These are phyloP conservation scores for Glaucopsyche alexis DNA, from an alignment of 2,888 invertebrate genomes.

Conservation along the genomic window DNA sequence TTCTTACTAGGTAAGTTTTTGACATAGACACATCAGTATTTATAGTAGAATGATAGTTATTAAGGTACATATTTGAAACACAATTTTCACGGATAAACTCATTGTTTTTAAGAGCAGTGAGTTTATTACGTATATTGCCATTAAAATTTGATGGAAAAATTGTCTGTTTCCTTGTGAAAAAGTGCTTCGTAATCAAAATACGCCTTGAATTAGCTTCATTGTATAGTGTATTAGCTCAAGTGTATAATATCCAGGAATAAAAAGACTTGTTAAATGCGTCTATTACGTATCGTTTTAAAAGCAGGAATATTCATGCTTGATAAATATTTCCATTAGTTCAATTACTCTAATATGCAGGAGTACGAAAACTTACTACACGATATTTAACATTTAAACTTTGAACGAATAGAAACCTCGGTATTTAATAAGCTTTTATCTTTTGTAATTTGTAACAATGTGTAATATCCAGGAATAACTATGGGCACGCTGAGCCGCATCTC, in stretches of 20 bases:
- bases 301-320: neutral
- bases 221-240: too few species aligned
- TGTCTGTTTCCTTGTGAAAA: neutral
- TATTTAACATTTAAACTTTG: too few species aligned
- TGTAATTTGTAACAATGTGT: too few species aligned
- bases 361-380: too few species aligned
- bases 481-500: too few species aligned
- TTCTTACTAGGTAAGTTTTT: conserved; percentile 85
- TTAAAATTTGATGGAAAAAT: neutral
- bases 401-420: too few species aligned
- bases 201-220: neutral
- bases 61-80: neutral
- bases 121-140: neutral
- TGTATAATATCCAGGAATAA: neutral
- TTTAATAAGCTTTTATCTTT: too few species aligned
- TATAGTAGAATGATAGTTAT: neutral
- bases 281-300: neutral
- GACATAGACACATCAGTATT: neutral
- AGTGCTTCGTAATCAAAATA: conserved; percentile 16
- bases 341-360: too few species aligned
- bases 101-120: neutral
- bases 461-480: too few species aligned
- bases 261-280: neutral
- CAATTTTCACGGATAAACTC: neutral
- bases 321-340: neutral